These are phyloP conservation scores for Drosophila prolongata DNA, from an alignment of 2,888 invertebrate species.

Conservation along the genomic window DNA sequence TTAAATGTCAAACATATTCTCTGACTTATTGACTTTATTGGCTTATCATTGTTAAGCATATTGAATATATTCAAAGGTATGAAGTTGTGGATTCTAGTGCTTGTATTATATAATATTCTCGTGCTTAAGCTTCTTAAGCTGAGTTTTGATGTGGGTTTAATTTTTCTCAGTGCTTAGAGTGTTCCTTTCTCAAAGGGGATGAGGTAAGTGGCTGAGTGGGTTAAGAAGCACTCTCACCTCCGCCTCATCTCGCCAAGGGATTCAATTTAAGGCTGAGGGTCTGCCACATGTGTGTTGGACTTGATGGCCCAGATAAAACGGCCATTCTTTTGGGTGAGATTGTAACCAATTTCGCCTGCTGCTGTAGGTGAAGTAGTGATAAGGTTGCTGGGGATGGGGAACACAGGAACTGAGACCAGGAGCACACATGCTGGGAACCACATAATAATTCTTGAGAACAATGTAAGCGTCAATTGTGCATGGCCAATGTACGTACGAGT, in stretches of 20 bases:
- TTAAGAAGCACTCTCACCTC: constrained; percentile 43
- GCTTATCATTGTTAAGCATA: too few species aligned
- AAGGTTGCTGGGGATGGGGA: constrained; percentile 46
- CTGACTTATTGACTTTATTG: too few species aligned
- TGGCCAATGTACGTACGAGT: constrained; percentile 53
- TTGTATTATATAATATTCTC: too few species aligned
- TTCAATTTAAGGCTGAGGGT: constrained; percentile 42
- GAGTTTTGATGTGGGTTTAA: background rate
- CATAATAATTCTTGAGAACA: constrained; percentile 82
- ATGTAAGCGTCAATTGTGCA: constrained; percentile 77
- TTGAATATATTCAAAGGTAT: too few species aligned
- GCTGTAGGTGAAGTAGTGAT: constrained; percentile 62
- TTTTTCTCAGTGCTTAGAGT: background rate
- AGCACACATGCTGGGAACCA: constrained; percentile 72
- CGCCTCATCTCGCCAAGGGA: constrained; percentile 27
- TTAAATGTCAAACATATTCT: too few species aligned
- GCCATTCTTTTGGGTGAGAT: constrained; percentile 55
- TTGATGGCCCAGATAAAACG: constrained; percentile 63
- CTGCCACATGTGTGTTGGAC: constrained; percentile 48
- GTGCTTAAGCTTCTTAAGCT: too few species aligned
- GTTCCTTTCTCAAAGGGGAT: background rate
- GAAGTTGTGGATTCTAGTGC: too few species aligned
- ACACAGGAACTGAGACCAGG: constrained; percentile 25
- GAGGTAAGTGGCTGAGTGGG: constrained; percentile 24
- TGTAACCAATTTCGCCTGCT: constrained; percentile 51